Evolutionary conservation across 2,888 invertebrate species (phyloP).

Genomic region (Aphrophora alni): DNA sequence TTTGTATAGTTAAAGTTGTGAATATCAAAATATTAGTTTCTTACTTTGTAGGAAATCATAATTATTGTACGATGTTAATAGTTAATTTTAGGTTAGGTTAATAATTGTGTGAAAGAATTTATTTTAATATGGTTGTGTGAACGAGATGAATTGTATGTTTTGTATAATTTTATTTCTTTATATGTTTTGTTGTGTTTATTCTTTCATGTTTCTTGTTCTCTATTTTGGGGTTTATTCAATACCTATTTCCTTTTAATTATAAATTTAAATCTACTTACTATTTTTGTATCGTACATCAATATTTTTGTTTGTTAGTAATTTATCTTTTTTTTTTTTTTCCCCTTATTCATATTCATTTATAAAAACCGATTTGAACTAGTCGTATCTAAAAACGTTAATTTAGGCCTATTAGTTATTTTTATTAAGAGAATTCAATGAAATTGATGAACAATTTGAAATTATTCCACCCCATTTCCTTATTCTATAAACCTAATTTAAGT

Average conservation of each 20-base stretch:
- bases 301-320: too few relatives aligned
- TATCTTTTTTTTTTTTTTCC: too few relatives aligned
- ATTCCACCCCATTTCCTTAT: not conserved
- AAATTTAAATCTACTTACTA: not conserved
- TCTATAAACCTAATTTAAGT: not conserved
- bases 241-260: not conserved
- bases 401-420: too few relatives aligned
- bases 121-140: not conserved
- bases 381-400: too few relatives aligned
- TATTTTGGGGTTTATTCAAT: not conserved
- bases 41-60: not conserved
- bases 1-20: slow-evolving; percentile 4
- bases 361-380: too few relatives aligned
- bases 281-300: too few relatives aligned
- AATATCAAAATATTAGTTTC: not conserved
- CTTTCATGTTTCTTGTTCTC: not conserved
- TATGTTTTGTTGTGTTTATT: slow-evolving; percentile 1
- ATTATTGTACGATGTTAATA: not conserved
- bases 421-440: too few relatives aligned
- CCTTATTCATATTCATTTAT: too few relatives aligned
- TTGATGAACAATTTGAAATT: not conserved
- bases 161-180: slow-evolving; percentile 3
- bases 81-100: slow-evolving; percentile 9
- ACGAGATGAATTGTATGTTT: not conserved
- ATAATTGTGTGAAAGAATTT: not conserved